Conservation (phyloP, 2,113 vertebrate genomes). For the Cygnus atratus region DNA sequence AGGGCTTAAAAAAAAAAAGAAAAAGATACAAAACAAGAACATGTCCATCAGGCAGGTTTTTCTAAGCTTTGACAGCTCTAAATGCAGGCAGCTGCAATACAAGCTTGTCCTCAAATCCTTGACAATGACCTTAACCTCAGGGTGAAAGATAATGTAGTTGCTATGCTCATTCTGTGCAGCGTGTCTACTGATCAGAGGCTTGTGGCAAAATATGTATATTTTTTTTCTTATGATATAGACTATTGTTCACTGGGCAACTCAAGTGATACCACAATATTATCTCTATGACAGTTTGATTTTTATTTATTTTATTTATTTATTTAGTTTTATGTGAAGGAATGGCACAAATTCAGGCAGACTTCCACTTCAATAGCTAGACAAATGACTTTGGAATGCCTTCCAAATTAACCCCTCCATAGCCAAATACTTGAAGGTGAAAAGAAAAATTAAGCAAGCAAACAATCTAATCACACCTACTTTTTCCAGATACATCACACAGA, state of each 20-base stretch:
- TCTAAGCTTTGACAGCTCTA: constrained; percentile 70
- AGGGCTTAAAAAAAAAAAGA: neutral
- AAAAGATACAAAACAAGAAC: constrained; percentile 27
- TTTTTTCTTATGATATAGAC: constrained; percentile 57
- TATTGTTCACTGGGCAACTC: constrained; percentile 57
- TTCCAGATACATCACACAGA: neutral
- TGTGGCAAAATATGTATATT: constrained; percentile 60
- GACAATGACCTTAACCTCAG: constrained; percentile 71
- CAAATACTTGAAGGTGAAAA: neutral
- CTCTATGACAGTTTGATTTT: constrained; percentile 53
- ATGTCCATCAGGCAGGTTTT: constrained; percentile 66
- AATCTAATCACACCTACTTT: neutral
- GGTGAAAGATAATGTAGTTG: constrained; percentile 77
- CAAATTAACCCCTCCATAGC: constrained; percentile 36
- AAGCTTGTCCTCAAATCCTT: constrained; percentile 74
- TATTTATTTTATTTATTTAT: neutral
- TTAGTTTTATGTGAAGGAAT: constrained; percentile 27
- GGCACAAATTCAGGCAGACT: constrained; percentile 26
- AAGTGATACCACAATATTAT: constrained; percentile 63
- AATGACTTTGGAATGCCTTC: constrained; percentile 4
- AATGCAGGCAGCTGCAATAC: constrained; percentile 71
- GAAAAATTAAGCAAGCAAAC: neutral
- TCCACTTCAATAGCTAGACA: neutral
- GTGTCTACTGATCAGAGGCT: constrained; percentile 70
- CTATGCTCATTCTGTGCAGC: constrained; percentile 59